phyloP scores from a whole-genome alignment of 2,113 vertebrate species.

The Rattus rattus region DNA sequence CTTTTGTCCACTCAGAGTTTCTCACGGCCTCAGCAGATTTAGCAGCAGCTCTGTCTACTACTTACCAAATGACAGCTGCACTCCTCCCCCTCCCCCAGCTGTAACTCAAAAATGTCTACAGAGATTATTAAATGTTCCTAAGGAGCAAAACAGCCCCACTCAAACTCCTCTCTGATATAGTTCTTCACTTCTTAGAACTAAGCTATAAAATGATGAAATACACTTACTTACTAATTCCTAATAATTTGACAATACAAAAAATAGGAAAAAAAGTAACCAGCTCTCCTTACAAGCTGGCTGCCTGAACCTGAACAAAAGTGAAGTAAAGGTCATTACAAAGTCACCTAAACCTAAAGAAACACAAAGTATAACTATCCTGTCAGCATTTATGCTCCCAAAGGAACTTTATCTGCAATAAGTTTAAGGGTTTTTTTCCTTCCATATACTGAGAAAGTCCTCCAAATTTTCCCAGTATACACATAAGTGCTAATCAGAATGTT shows the following conservation, averaged over 20 bases:
- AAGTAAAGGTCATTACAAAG: constrained; percentile 67
- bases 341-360: constrained; percentile 65
- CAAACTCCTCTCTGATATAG: neutral
- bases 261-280: neutral
- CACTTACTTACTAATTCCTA: neutral
- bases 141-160: neutral
- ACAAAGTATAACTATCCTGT: neutral
- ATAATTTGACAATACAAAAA: neutral
- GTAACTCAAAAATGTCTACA: constrained; percentile 4
- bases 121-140: neutral
- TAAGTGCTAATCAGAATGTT: constrained; percentile 20
- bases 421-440: constrained; percentile 57
- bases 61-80: neutral
- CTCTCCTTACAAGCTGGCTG: neutral
- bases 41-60: neutral
- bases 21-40: constrained; percentile 16
- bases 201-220: neutral
- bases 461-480: constrained; percentile 19
- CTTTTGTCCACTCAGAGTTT: neutral
- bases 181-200: constrained; percentile 1
- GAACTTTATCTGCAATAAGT: constrained; percentile 48
- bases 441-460: constrained; percentile 61
- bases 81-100: neutral
- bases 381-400: neutral
- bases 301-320: neutral